Percentiles rank a stretch among this genome's conserved stretches.
These are phyloP conservation scores for Cryptus armator DNA, from an alignment of 2,888 invertebrate genomes.

Conservation along the genomic window DNA sequence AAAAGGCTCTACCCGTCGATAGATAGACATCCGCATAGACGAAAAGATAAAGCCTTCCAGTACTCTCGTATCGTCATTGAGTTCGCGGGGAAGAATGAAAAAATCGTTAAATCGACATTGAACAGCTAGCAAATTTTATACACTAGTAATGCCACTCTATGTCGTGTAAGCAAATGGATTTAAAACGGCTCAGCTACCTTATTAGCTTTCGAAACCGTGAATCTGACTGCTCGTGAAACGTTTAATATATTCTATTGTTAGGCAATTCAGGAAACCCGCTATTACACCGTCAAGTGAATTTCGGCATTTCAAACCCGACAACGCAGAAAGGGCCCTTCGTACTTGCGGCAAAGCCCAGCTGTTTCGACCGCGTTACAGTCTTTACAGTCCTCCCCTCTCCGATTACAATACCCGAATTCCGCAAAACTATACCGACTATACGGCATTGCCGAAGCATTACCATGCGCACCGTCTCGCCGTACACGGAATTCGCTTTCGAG, in stretches of 20 bases:
- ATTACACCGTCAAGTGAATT: constrained; percentile 80
- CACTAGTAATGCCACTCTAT: neutral
- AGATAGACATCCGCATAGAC: constrained; percentile 5
- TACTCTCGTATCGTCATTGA: neutral
- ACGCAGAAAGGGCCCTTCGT: constrained; percentile 67
- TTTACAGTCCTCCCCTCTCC: constrained; percentile 47
- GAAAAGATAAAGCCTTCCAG: neutral
- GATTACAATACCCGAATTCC: constrained; percentile 60
- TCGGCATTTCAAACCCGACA: constrained; percentile 75
- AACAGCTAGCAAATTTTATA: neutral
- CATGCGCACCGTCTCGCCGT: constrained; percentile 27
- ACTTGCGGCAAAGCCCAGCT: constrained; percentile 43
- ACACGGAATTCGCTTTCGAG: constrained; percentile 47
- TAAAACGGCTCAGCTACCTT: constrained; percentile 69
- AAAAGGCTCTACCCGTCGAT: constrained; percentile 1
- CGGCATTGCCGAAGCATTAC: constrained; percentile 17
- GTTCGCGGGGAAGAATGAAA: neutral
- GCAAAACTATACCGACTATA: constrained; percentile 28
- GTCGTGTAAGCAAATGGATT: constrained; percentile 14
- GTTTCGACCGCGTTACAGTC: constrained; percentile 52
- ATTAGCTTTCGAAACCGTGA: constrained; percentile 76
- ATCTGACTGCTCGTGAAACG: constrained; percentile 70
- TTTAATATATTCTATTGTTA: constrained; percentile 81
- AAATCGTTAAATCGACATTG: neutral
- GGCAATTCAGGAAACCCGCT: constrained; percentile 79